Base-by-base conservation (phyloP, 2,113 vertebrate genomes). In the Dromiciops gliroides region DNA sequence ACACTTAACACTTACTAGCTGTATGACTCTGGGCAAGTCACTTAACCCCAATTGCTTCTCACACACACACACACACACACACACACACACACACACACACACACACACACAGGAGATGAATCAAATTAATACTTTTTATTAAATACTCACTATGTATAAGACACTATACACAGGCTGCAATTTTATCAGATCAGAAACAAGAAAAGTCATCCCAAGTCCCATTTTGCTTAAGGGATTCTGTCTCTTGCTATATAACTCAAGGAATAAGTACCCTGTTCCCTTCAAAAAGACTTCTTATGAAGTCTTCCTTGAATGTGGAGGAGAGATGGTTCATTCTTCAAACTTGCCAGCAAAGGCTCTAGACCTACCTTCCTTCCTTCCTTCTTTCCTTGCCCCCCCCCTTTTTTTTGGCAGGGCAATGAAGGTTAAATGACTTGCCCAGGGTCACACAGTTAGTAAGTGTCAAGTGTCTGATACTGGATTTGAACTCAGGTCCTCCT, bases 281-380 rank as follows among this genome's bases (percentile, higher is more conserved):
- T 14, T 67, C 9, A 67, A 67, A 67, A 1, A 8, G 11, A 67
- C 3, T 37, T 37, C 56, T 37, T 67, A 67, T 37, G 56, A 67
- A 67, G 11, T 67, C 28, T 31, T 53, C 56, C 28, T 67, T 67
- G 11, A 67, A 10, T 67, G 51, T 51, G 24, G 52, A 3, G 16
- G 4, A 37, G 11, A 37, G 2, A 28, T 2, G 56, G 92, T 83
- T 56, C 92, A 90, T 67, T 67, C 51, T 50, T 91, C 11, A 89
- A 89, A 67, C 53, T 95, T 93, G 88, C 25, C 48, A 95, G 37
- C 48, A 93, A 90, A 94, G 50, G 53, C 25, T 95, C 75, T 93
- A 95, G 90, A 75, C 48, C 19, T 89, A 83, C 3, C 10, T 94
- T 51, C 67, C 51, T n/a, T n/a, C n/a, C n/a, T n/a, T n/a, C n/a